Percentiles rank a stretch among this genome's conserved stretches.
phyloP scores from a whole-genome alignment of 2,888 invertebrate genomes.

The Stenchaetothrips biformis region DNA sequence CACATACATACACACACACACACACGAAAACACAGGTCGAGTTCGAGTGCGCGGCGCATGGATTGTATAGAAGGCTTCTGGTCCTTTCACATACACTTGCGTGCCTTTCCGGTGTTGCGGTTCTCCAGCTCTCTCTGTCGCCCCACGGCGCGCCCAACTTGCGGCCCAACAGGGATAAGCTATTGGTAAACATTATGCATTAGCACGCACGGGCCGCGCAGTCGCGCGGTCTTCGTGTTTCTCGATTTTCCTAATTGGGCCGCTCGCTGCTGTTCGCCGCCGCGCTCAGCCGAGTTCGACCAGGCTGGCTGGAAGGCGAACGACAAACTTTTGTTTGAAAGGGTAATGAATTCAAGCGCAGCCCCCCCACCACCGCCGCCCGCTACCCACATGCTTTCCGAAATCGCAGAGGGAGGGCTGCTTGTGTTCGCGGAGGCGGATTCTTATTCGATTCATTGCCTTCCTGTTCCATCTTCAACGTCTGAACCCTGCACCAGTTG shows the following conservation, averaged over 20 bases:
- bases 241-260: slow-evolving; percentile 21
- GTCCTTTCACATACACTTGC: slow-evolving; percentile 12
- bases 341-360: slow-evolving; percentile 10
- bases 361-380: not conserved
- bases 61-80: not conserved
- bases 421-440: too few species aligned
- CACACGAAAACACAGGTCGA: not conserved
- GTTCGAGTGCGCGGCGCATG: not conserved
- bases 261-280: not conserved
- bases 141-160: slow-evolving; percentile 2
- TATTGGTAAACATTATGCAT: slow-evolving; percentile 25
- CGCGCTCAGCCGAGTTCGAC: not conserved
- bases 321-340: slow-evolving; percentile 25
- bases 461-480: too few species aligned
- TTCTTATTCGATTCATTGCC: not conserved
- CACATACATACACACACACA: not conserved
- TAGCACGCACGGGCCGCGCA: slow-evolving; percentile 1
- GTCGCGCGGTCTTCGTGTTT: not conserved
- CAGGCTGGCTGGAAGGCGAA: not conserved
- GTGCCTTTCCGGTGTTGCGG: slow-evolving; percentile 5
- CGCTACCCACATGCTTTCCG: not conserved
- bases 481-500: too few species aligned
- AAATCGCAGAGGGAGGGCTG: not conserved
- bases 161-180: not conserved
- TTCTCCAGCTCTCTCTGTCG: not conserved